Percentiles rank a stretch among this genome's conserved stretches.
Evolutionary conservation across 2,797 vertebrate species (phyloP).

Genomic region (Phrynocephalus vlangalii): DNA sequence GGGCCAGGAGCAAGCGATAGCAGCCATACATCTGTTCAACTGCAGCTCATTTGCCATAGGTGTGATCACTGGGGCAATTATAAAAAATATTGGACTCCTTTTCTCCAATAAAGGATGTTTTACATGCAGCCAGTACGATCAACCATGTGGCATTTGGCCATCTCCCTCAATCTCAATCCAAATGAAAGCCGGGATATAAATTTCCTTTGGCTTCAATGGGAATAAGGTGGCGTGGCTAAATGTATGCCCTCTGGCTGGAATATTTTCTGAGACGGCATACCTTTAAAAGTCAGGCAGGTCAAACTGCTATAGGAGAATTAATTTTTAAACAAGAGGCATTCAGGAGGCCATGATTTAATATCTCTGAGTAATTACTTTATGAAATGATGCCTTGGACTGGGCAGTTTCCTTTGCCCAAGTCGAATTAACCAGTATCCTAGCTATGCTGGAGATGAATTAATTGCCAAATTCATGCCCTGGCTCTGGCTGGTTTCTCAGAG

Average conservation of each 20-base stretch:
- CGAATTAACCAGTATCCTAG: constrained; percentile 7
- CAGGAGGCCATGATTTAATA: constrained; percentile 44
- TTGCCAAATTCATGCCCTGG: not conserved
- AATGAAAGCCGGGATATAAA: constrained; percentile 29
- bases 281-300: constrained; percentile 32
- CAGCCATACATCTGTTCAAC: constrained; percentile 57
- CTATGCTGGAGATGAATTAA: not conserved
- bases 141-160: constrained; percentile 34
- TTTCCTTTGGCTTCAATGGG: constrained; percentile 1
- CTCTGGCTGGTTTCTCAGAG: constrained; percentile 8
- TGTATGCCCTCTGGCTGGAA: constrained; percentile 36
- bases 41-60: constrained; percentile 30
- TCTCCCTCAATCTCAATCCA: constrained; percentile 26
- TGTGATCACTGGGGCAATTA: constrained; percentile 63
- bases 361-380: constrained; percentile 45
- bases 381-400: constrained; percentile 33
- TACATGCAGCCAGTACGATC: constrained; percentile 5
- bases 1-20: constrained; percentile 65
- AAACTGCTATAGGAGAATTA: constrained; percentile 23
- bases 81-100: constrained; percentile 47
- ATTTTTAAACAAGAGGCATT: constrained; percentile 54
- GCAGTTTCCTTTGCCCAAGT: constrained; percentile 9
- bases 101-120: constrained; percentile 44
- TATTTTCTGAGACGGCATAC: constrained; percentile 33
- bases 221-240: not conserved